Evolutionary conservation across 2,113 vertebrate species (phyloP), one percentile per base, ranked within the genome.

Genomic region (Myrmophylax atrothorax): DNA sequence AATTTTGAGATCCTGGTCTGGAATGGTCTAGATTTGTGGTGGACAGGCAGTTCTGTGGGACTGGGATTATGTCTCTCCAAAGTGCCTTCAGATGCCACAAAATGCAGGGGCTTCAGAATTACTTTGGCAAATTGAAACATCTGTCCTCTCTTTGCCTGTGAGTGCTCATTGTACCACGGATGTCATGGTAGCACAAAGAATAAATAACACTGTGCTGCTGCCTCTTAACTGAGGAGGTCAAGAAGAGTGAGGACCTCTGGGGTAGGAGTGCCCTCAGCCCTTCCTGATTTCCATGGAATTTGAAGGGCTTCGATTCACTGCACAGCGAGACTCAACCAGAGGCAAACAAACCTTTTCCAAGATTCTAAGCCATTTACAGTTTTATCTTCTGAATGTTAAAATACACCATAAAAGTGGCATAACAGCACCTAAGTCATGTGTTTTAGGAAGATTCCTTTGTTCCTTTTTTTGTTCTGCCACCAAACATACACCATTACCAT

Each of bases 401-500:
- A 84, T 11, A 55, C 4, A 16, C 56, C 38, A 17, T 40, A 25
- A 46, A 92, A 60, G 52, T 11, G 20, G 9, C 8, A 33, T 28
- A 70, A 63, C 3, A 6, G 15, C 10, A 26, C 40, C 8, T 0
- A 8, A 47, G 17, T 18, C 29, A 9, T 18, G n/a, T 14, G 15
- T 33, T 55, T 19, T 4, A 44, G 38, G 55, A 72, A 77, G 47
- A 28, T 5, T 14, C 37, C 40, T 73, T 72, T 62, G 10, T 22
- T 64, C 6, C 14, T 38, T 8, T 20, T 92, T 76, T 49, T 47
- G 33, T 46, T 72, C 46, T 60, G 75, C 67, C 52, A 47, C 62
- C 68, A 88, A 55, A 70, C 28, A 3, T 35, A 16, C 37, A 4
- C 14, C 35, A 15, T 9, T 10, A 26, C 6, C 0, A 0, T 18